These are phyloP conservation scores for Sigmodon hispidus DNA, from an alignment of 2,113 vertebrate genomes.

Conservation along the genomic window DNA sequence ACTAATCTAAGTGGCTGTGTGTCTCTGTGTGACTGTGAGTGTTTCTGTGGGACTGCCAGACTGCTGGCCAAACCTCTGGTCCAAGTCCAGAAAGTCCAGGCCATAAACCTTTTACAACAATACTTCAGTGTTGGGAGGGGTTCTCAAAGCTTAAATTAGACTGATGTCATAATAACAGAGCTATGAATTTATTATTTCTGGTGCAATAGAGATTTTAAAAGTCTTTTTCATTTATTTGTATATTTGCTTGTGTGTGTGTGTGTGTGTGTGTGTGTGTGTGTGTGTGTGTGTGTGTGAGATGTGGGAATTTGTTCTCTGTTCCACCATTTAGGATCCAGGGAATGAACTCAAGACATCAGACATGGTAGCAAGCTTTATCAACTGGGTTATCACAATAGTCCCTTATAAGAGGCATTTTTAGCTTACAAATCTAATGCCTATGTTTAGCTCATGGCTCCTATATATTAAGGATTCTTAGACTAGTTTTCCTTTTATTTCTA, in stretches of 20 bases:
- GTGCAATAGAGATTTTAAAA: background rate
- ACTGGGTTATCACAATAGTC: background rate
- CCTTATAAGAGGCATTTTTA: background rate
- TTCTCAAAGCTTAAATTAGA: background rate
- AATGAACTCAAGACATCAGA: background rate
- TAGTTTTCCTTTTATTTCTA: constrained; percentile 42
- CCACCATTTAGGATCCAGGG: background rate
- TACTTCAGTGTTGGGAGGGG: background rate
- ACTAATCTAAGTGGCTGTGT: too few relatives aligned
- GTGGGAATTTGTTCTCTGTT: background rate
- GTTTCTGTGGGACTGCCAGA: too few relatives aligned
- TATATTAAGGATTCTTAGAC: background rate
- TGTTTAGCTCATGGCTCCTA: background rate
- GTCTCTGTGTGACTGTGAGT: too few relatives aligned
- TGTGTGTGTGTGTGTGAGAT: background rate
- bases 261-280: background rate
- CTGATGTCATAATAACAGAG: background rate
- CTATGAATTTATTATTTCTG: background rate
- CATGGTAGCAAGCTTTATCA: background rate
- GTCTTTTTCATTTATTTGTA: background rate
- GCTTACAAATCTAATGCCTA: background rate
- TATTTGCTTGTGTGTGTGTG: background rate
- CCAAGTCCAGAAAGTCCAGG: too few relatives aligned
- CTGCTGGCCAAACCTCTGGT: too few relatives aligned
- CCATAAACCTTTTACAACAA: too few relatives aligned